A percentile compares a stretch with the other conserved stretches of the same genome.
These are phyloP conservation scores for Opisthocomus hoazin DNA, from an alignment of 2,113 vertebrate genomes.

Conservation along the genomic window DNA sequence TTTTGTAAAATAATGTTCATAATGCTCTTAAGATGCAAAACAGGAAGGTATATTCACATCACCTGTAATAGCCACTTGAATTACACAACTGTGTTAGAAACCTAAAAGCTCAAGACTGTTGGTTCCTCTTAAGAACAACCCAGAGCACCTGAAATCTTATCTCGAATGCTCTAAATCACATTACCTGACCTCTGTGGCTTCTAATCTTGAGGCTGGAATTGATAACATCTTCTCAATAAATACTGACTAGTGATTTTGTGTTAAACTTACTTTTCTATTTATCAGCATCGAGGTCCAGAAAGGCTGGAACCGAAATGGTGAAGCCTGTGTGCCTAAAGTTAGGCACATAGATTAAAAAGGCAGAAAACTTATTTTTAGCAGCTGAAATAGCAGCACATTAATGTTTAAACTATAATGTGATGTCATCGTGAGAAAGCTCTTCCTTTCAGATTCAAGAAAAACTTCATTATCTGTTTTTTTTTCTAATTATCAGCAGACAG, in stretches of 20 bases:
- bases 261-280: neutral
- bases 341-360: neutral
- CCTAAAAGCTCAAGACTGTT: neutral
- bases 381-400: neutral
- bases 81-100: neutral
- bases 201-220: neutral
- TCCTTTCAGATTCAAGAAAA: neutral
- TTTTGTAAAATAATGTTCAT: neutral
- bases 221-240: neutral
- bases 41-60: neutral
- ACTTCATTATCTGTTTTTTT: neutral
- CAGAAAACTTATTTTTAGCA: neutral
- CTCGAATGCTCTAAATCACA: neutral
- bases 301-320: neutral
- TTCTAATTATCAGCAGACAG: neutral
- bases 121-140: neutral
- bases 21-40: neutral
- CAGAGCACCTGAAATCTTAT: neutral
- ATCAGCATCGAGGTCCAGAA: neutral
- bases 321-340: neutral
- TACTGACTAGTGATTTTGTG: neutral
- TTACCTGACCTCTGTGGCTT: neutral
- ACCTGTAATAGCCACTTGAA: neutral
- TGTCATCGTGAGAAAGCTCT: neutral
- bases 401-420: neutral